Percentiles rank a stretch among this genome's conserved stretches.
Conservation (phyloP, 2,113 vertebrate genomes). For the Actinemys pallida region DNA sequence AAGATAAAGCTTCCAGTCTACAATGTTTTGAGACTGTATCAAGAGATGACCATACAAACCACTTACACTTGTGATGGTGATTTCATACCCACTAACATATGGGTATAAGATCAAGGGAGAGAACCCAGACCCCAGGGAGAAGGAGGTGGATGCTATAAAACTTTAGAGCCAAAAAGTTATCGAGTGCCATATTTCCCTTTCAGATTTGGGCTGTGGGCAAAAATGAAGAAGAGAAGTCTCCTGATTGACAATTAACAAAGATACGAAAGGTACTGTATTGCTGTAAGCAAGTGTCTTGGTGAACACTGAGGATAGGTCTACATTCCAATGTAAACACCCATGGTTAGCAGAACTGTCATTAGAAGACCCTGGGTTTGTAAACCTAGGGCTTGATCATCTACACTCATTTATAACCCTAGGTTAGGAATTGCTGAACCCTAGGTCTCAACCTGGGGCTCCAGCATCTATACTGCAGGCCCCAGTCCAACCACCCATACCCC, state of each 20-base stretch:
- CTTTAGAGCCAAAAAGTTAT: background rate
- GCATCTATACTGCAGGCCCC: background rate
- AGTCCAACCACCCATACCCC: background rate
- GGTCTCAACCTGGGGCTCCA: background rate
- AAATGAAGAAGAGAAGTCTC: background rate
- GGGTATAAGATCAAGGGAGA: background rate
- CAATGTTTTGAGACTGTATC: background rate
- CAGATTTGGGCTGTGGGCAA: background rate
- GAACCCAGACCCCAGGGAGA: background rate
- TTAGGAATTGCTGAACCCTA: background rate
- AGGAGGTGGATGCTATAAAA: accelerated
- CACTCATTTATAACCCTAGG: background rate
- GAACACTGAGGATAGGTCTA: background rate
- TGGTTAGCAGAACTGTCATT: background rate
- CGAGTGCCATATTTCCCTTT: accelerated
- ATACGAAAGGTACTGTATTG: background rate
- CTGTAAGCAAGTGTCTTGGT: background rate
- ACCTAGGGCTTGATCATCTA: background rate
- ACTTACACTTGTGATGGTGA: background rate
- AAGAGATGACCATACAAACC: background rate
- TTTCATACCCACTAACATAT: background rate
- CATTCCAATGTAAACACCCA: background rate
- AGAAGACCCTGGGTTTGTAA: background rate
- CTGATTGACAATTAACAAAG: background rate
- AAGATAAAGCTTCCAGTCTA: background rate